Evolutionary conservation across 2,113 vertebrate species (phyloP), one percentile per base, ranked within the genome.

Genomic region (Pavo muticus): DNA sequence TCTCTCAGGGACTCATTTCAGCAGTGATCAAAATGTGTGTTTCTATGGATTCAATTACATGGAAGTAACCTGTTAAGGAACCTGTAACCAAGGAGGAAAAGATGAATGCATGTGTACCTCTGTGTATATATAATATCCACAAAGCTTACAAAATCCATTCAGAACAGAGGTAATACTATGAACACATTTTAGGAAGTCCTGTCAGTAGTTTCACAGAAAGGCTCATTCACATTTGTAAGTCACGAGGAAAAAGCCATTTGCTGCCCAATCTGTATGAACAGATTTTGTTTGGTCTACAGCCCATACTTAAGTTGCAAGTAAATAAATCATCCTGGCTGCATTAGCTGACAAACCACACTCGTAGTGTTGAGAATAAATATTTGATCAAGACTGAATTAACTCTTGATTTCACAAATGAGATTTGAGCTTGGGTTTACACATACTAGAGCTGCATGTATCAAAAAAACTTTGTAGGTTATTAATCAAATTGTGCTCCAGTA

Each of bases 261-360:
- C 87, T 88, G 76, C 84, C 90, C 88, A 48, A 90, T 81, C 64
- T 69, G 76, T 27, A 93, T 37, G 95, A 96, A 96, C 93, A 97
- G 93, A 93, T 94, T 96, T 94, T 94, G 94, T 97, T 96, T 96
- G 91, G 91, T 95, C 93, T 96, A 87, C 81, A 97, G 83, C 92
- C 96, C 80, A 48, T 80, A 91, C 77, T 94, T 92, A 87, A 95
- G 82, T 84, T 95, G 59, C 88, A 95, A 94, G 81, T 79, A 96
- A 96, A 95, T 94, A 96, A 95, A 90, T 87, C 70, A 93, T 93
- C 35, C 74, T 87, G 65, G 39, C 83, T 96, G 80, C 90, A 97
- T 93, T 91, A 94, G 72, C 88, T 91, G 71, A 93, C 67, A 94
- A 94, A 60, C 60, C 50, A 69, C 57, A 86, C 54, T 45, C 29